phyloP scores from a whole-genome alignment of 2,888 invertebrate species.

The Luffia ferchaultella region DNA sequence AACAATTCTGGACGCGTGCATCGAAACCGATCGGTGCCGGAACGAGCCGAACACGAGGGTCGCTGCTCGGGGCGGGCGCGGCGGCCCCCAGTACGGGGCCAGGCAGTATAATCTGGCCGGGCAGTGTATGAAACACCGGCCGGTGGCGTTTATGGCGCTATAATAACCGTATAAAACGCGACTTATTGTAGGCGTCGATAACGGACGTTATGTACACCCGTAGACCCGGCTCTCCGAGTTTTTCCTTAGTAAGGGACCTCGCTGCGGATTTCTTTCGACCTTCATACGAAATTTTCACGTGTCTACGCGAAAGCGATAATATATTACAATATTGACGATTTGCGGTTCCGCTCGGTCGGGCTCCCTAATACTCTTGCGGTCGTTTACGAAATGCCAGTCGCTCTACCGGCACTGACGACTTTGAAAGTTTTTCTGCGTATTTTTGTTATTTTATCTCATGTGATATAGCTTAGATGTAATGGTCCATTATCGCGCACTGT shows the following conservation, averaged over 20 bases:
- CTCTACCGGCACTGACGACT: neutral
- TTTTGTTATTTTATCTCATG: neutral
- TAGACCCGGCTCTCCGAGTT: slow-evolving; percentile 33
- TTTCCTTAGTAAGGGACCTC: slow-evolving; percentile 20
- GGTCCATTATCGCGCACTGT: too few species aligned
- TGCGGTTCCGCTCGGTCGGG: neutral
- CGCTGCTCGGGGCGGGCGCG: slow-evolving; percentile 2
- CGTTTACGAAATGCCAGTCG: neutral
- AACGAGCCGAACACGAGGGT: slow-evolving; percentile 1
- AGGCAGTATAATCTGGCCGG: slow-evolving; percentile 58
- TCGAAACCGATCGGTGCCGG: neutral
- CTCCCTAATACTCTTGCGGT: neutral
- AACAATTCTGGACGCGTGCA: too few species aligned
- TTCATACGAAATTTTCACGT: neutral
- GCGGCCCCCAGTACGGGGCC: slow-evolving; percentile 28
- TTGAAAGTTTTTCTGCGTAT: neutral
- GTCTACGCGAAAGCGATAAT: neutral
- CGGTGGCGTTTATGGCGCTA: slow-evolving; percentile 64
- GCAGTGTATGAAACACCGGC: slow-evolving; percentile 63
- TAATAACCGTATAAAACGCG: slow-evolving; percentile 67
- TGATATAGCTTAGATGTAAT: neutral
- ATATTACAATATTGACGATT: neutral
- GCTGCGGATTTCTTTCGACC: neutral
- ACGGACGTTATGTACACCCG: slow-evolving; percentile 52
- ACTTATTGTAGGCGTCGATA: slow-evolving; percentile 65